Percentiles rank a stretch among this genome's conserved stretches.
Conservation (phyloP, 2,888 invertebrate species). For the Harpagoxenus sublaevis region DNA sequence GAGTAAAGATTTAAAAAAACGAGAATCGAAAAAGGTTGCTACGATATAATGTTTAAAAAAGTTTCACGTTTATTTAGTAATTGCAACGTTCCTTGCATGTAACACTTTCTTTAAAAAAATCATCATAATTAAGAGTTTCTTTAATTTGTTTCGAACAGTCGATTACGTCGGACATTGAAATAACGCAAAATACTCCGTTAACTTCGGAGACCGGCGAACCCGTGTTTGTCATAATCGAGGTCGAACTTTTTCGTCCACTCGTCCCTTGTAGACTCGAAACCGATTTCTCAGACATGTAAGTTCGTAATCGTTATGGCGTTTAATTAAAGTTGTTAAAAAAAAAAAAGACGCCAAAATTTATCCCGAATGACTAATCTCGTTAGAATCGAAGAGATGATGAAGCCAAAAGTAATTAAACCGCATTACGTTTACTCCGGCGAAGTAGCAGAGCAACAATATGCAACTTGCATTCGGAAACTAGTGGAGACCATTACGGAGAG, state of each 20-base stretch:
- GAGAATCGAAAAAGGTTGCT: conserved; percentile 63
- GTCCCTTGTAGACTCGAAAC: conserved; percentile 57
- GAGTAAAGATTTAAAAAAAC: conserved; percentile 61
- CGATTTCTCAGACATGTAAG: conserved; percentile 68
- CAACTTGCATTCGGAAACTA: conserved; percentile 72
- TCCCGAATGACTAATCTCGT: conserved; percentile 3
- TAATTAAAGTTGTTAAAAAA: neutral
- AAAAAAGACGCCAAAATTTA: neutral
- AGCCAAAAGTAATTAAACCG: conserved; percentile 40
- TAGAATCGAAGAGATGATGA: conserved; percentile 60
- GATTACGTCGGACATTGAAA: conserved; percentile 27
- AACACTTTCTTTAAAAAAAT: neutral
- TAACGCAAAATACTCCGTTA: conserved; percentile 57
- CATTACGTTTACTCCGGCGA: conserved; percentile 73
- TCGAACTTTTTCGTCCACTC: conserved; percentile 75
- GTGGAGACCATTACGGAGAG: conserved; percentile 72
- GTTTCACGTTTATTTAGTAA: neutral
- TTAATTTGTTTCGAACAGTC: conserved; percentile 36
- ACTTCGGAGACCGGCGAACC: conserved; percentile 72
- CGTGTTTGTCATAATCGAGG: conserved; percentile 78
- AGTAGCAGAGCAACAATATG: conserved; percentile 77
- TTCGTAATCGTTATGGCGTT: neutral
- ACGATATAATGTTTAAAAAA: neutral
- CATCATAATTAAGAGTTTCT: neutral
- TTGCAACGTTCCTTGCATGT: neutral